Base-by-base conservation (phyloP, 1,140 invertebrate genomes). In the Dufourea novaeangliae region DNA sequence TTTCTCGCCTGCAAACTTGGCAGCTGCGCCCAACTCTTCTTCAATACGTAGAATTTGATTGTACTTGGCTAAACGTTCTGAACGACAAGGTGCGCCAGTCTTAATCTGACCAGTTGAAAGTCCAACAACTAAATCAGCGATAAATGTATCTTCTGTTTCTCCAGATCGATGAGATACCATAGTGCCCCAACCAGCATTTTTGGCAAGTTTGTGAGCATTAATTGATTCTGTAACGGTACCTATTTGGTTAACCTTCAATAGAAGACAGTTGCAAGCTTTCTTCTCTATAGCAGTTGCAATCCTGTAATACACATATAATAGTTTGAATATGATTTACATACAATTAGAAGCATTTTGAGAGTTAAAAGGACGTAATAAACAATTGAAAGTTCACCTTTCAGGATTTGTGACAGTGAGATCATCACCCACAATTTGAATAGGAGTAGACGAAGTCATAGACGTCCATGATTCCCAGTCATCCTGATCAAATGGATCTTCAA, bases 131-230 rank as follows among this genome's bases (percentile, higher is more conserved):
- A 99, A 93, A 91, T 99, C 99, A 87, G 98, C 99, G 89, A 99
- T 99, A 93, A 99, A 99, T 0, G 98, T 98, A 90, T 99, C 99
- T 93, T 99, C 99, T 78, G 99, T 99, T 93, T 99, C 99, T 84
- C 99, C 99, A 85, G 97, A 99, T 88, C 96, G 95, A 93, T 99
- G 98, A 37, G 98, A 99, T 0, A 99, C 98, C 98, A 99, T 99
- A 63, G 97, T 99, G 61, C 98, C 98, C 98, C 98, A 99, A 37
- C 98, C 98, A 87, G 96, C 97, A 82, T 94, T 94, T 94, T 99
- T 99, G 37, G 98, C 98, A 91, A 99, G 92, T 83, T 97, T 94
- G 93, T 99, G 98, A 61, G 99, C 99, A 86, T 97, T 94, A 88
- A 99, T 99, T 6, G 99, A 97, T 92, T 99, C 99, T 11, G 98